Evolutionary conservation across 2,113 vertebrate genomes (phyloP).

Genomic region (Neodontobutis hainanensis): DNA sequence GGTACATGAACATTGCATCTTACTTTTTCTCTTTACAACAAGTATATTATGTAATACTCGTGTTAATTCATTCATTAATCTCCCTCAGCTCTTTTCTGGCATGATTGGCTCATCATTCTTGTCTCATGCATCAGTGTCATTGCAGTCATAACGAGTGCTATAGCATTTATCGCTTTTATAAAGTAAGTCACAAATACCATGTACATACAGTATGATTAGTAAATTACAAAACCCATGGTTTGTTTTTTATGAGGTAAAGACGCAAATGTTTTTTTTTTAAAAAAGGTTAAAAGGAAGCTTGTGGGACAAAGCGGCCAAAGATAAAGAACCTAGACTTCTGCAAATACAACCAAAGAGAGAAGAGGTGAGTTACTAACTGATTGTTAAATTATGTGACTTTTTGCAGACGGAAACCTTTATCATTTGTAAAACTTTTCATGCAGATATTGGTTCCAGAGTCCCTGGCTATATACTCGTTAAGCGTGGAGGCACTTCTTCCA

Average conservation of each 20-base stretch:
- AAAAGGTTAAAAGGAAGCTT: constrained; percentile 59
- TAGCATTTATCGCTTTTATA: constrained; percentile 26
- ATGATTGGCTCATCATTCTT: neutral
- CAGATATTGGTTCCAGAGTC: constrained; percentile 38
- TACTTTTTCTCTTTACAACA: too few species aligned
- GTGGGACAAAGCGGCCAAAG: constrained; percentile 54
- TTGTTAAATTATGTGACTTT: too few species aligned
- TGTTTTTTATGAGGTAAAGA: neutral
- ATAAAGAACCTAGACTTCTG: constrained; percentile 40
- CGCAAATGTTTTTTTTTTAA: constrained; percentile 26
- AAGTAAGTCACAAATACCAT: constrained; percentile 60
- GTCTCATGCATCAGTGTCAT: constrained; percentile 43
- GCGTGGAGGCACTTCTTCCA: constrained; percentile 7
- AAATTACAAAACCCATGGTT: neutral
- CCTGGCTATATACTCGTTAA: constrained; percentile 9
- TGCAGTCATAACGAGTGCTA: constrained; percentile 40
- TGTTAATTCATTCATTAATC: neutral
- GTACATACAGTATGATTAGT: too few species aligned
- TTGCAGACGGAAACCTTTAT: neutral
- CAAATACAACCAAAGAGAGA: constrained; percentile 6
- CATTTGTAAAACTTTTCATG: neutral
- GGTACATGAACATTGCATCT: too few species aligned
- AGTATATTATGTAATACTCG: too few species aligned
- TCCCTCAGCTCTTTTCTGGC: constrained; percentile 44
- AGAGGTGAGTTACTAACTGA: constrained; percentile 42